Evolutionary conservation across 1,140 invertebrate genomes (phyloP).

Genomic region (Episyrphus balteatus): DNA sequence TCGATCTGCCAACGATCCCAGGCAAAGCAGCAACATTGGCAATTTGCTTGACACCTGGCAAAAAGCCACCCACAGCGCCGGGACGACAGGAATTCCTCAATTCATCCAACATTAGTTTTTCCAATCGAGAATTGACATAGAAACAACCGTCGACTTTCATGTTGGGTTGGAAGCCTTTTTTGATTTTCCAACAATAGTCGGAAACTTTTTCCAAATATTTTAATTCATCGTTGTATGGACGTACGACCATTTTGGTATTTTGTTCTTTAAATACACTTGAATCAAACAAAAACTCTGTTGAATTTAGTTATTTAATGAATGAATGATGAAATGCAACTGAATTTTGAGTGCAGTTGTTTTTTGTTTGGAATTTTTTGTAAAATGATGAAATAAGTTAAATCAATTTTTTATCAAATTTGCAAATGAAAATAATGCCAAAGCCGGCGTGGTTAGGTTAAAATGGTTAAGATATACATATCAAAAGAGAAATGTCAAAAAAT

Average conservation of each 20-base stretch:
- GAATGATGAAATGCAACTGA: too few species aligned
- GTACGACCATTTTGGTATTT: constrained; percentile 63
- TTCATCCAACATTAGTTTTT: constrained; percentile 97
- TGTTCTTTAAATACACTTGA: background rate
- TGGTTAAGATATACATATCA: too few species aligned
- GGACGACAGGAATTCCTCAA: constrained; percentile 79
- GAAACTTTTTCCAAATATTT: constrained; percentile 86
- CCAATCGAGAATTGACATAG: constrained; percentile 89
- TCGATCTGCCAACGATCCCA: constrained; percentile 86
- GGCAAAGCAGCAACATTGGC: constrained; percentile 98
- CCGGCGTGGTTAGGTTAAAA: too few species aligned
- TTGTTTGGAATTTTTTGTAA: too few species aligned
- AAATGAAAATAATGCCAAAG: too few species aligned
- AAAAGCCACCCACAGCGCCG: constrained; percentile 85
- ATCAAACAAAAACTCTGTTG: background rate
- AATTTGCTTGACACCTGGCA: constrained; percentile 98
- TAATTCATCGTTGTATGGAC: constrained; percentile 89
- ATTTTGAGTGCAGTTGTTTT: too few species aligned
- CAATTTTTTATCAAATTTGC: too few species aligned
- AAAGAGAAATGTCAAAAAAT: too few species aligned
- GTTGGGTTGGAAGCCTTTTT: constrained; percentile 98
- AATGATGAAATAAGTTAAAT: too few species aligned
- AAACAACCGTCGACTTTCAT: constrained; percentile 99
- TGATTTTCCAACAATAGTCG: constrained; percentile 83
- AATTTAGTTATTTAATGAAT: too few species aligned